Evolutionary conservation across 2,888 invertebrate species (phyloP), one percentile per base, ranked within the genome.

Genomic region (Phania funesta): DNA sequence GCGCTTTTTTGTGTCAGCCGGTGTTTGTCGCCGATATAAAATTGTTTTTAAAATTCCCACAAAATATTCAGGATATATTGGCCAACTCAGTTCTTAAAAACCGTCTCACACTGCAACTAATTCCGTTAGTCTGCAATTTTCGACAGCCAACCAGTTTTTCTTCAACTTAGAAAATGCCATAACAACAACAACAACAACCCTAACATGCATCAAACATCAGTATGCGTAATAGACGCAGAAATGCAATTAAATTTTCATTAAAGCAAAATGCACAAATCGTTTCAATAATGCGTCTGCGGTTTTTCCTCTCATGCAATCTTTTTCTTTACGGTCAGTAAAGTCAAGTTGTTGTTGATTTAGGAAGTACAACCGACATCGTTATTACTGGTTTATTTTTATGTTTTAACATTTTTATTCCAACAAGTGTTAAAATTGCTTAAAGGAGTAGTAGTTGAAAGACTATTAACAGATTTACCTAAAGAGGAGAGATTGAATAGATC

Each of bases 191-290:
- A 24, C 3, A 54, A 26, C 0, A 44, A 29, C 46, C 48, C 16
- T 22, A 7, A 3, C 24, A 20, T 18, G 5, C 18, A 26, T 18
- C 54, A 16, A 58, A 38, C 54, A 22, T 2, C 48, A 68, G 50
- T 32, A 70, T 78, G 82, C 78, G 82, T 82, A 77, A 81, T 44
- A 64, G 73, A 74, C 44, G 24, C 67, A 68, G 64, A 77, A 68
- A 68, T 68, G 70, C 77, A 78, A 82, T 82, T 78, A 82, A 74
- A 70, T 58, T 78, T 82, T 74, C 68, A 74, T 82, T 82, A 71
- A 64, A 60, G 56, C 38, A 65, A 70, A 65, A 35, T 38, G 24
- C 38, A 73, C 29, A 64, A 73, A 58, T 78, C 65, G 70, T 50
- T 65, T 71, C 24, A 71, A 70, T 76, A 77, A 78, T 78, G 78